Evolutionary conservation across 2,797 vertebrate genomes (phyloP), one percentile per base, ranked within the genome.

Genomic region (Galago senegalensis): DNA sequence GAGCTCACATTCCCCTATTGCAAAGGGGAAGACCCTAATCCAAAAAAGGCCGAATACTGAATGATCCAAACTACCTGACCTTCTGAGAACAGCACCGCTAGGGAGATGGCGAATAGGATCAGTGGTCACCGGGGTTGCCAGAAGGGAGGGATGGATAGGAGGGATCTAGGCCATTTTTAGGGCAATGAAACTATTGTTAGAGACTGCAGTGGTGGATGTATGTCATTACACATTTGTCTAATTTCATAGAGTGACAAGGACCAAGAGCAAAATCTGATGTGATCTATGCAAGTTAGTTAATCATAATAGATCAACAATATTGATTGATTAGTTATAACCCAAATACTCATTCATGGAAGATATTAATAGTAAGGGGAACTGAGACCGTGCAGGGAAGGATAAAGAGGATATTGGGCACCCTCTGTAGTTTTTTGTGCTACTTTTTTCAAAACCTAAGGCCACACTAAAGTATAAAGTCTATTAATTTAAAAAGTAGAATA

Each of bases 401-500:
- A 77, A 61, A 58, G n/a, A 27, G 7, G 63, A 7, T 1, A 17
- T 7, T 8, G 6, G 4, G 34, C 43, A 34, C 5, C 63, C 73
- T 65, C 43, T 58, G 9, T 58, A 40, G 60, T 70, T 70, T 88
- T 53, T 53, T 91, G 3, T 37, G 84, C 20, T 53, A 43, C 53
- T 91, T 73, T 76, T 77, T 83, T 21, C 56, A 82, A 82, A 43
- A 7, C 31, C 34, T 91, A 63, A 89, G 84, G 89, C 13, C 72
- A n/a, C 20, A 60, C 20, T 82, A 49, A 67, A 67, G 34, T 88
- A 14, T 58, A 53, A 86, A n/a, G 25, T n/a, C 43, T 70, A 5
- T 43, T 70, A 69, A 31, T 34, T 76, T 17, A 72, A 70, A 31
- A n/a, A 67, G 43, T 17, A 18, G 21, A 85, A 53, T 75, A 70